Conservation (phyloP, 1,140 invertebrate genomes). For the Zaprionus lachaisei region DNA sequence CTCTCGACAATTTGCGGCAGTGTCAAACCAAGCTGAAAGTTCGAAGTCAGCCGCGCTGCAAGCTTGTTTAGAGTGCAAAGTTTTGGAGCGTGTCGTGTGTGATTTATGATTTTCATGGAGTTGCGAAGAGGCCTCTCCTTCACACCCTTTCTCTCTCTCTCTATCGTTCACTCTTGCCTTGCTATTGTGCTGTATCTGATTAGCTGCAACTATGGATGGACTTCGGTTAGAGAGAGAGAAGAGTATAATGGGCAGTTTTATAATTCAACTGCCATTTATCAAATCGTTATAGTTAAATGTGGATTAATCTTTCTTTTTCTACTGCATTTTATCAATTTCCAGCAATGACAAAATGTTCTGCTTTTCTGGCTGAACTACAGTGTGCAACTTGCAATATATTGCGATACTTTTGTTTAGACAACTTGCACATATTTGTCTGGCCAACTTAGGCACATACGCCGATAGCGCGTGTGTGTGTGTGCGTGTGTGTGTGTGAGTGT, state of each 20-base stretch:
- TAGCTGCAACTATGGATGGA: constrained; percentile 62
- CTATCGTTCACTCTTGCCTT: constrained; percentile 2
- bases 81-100: constrained; percentile 44
- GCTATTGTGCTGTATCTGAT: constrained; percentile 45
- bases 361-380: constrained; percentile 1
- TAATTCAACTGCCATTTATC: neutral
- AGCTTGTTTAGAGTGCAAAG: constrained; percentile 30
- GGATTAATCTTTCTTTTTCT: constrained; percentile 8
- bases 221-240: constrained; percentile 21
- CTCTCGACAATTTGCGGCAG: constrained; percentile 53
- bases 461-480: constrained; percentile 29
- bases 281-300: constrained; percentile 1
- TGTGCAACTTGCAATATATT: constrained; percentile 32
- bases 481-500: constrained; percentile 19
- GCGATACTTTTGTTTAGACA: constrained; percentile 43
- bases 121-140: constrained; percentile 20
- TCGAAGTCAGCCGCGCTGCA: constrained; percentile 13
- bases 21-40: constrained; percentile 26
- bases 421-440: constrained; percentile 47
- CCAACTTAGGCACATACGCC: constrained; percentile 22
- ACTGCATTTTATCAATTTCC: constrained; percentile 4
- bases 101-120: constrained; percentile 70
- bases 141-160: neutral
- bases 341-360: constrained; percentile 9
- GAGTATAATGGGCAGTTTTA: neutral